Evolutionary conservation across 2,797 vertebrate species (phyloP).

Genomic region (Capromys pilorides): DNA sequence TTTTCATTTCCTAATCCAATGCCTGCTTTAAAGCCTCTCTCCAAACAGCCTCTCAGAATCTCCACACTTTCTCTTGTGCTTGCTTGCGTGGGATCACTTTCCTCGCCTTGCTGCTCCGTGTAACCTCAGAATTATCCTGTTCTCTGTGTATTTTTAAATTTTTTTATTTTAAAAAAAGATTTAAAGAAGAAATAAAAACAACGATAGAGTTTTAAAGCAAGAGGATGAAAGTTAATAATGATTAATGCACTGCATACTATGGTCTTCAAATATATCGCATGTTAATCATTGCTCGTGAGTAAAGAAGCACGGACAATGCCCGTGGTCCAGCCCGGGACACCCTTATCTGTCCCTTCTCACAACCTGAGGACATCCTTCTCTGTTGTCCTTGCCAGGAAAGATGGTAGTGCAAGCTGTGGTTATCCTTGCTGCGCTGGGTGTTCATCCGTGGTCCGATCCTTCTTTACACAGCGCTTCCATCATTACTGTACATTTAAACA

Average conservation of each 20-base stretch:
- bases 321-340: not conserved
- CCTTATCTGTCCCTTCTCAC: not conserved
- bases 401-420: not conserved
- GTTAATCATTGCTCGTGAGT: not conserved
- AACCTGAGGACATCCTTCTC: not conserved
- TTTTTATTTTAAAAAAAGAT: too few relatives aligned
- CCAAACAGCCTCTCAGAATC: not conserved
- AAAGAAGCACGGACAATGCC: not conserved
- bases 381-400: not conserved
- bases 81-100: not conserved
- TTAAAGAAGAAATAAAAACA: too few relatives aligned
- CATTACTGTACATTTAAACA: not conserved
- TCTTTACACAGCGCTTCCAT: not conserved
- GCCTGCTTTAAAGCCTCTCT: not conserved
- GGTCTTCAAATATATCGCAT: too few relatives aligned
- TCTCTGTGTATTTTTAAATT: not conserved
- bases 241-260: too few relatives aligned
- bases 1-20: not conserved
- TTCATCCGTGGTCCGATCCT: too few relatives aligned
- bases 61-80: not conserved
- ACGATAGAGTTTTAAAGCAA: too few relatives aligned
- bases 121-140: not conserved
- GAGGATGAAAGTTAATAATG: too few relatives aligned
- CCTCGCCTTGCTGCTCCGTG: not conserved
- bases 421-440: not conserved